Evolutionary conservation across 2,888 invertebrate genomes (phyloP).

Genomic region (Syrista parreyssii): DNA sequence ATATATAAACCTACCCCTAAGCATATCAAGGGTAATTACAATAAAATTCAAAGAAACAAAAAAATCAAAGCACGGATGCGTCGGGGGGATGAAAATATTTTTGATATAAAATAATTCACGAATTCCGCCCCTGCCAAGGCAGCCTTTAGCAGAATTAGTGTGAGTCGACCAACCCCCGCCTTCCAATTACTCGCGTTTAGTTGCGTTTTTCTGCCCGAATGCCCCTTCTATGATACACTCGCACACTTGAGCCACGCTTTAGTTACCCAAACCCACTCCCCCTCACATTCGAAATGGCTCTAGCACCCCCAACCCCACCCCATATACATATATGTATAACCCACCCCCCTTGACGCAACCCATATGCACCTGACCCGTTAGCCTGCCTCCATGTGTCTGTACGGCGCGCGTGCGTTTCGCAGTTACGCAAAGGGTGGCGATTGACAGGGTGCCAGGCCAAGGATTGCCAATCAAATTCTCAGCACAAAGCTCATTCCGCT

Average conservation of each 20-base stretch:
- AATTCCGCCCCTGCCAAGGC: constrained; percentile 18
- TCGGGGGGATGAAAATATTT: not conserved
- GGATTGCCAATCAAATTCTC: constrained; percentile 49
- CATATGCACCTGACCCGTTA: constrained; percentile 10
- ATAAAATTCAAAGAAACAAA: not conserved
- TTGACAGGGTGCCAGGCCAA: constrained; percentile 43
- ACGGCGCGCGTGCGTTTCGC: constrained; percentile 13
- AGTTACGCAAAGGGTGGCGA: constrained; percentile 41
- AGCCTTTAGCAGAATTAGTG: constrained; percentile 30
- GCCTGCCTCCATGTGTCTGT: constrained; percentile 12
- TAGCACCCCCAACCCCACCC: constrained; percentile 4
- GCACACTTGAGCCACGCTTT: constrained; percentile 59
- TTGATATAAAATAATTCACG: constrained; percentile 10
- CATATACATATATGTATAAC: constrained; percentile 18
- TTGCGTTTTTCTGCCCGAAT: constrained; percentile 65
- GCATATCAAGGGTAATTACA: not conserved
- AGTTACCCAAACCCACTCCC: constrained; percentile 61
- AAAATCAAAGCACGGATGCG: not conserved
- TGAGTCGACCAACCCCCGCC: constrained; percentile 46
- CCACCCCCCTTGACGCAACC: not conserved
- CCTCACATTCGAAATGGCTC: constrained; percentile 26
- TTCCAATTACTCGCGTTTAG: constrained; percentile 66
- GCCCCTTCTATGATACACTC: constrained; percentile 62
- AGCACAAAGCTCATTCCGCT: constrained; percentile 36
- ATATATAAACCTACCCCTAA: not conserved